Conservation (phyloP, 2,113 vertebrate species). For the Bujurquina vittata region DNA sequence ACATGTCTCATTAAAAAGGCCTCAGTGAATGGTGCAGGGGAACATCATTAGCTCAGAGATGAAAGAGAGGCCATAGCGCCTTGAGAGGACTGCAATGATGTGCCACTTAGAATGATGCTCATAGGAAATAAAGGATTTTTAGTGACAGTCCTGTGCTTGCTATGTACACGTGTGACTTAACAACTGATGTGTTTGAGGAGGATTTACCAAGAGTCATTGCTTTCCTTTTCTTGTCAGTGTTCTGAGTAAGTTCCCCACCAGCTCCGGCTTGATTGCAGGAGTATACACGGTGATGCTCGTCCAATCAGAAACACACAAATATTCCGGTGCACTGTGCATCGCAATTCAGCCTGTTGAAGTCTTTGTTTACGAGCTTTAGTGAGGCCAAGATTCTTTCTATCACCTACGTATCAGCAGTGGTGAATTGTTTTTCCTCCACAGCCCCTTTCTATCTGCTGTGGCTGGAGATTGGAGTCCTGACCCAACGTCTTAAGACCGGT, state of each 20-base stretch:
- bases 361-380: conserved; percentile 23
- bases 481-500: conserved; percentile 53
- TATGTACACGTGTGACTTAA: background rate
- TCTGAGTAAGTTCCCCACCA: background rate
- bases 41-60: conserved; percentile 60
- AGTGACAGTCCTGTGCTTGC: background rate
- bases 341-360: conserved; percentile 6
- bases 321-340: background rate
- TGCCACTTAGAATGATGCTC: conserved; percentile 31
- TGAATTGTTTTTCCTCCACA: conserved; percentile 60
- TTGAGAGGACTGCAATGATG: conserved; percentile 47
- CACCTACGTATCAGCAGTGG: conserved; percentile 35
- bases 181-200: background rate
- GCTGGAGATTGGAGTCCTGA: conserved; percentile 77
- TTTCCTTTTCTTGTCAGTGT: background rate
- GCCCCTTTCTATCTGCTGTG: conserved; percentile 23
- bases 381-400: conserved; percentile 17
- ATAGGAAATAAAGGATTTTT: conserved; percentile 23
- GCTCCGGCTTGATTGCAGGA: background rate
- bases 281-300: background rate
- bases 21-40: conserved; percentile 17
- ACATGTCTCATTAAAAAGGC: conserved; percentile 51
- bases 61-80: conserved; percentile 40
- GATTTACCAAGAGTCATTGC: conserved; percentile 10
- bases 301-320: background rate